Evolutionary conservation across 35 echinoderm and acorn worm species (phyloP).

Genomic region (Anneissia japonica): DNA sequence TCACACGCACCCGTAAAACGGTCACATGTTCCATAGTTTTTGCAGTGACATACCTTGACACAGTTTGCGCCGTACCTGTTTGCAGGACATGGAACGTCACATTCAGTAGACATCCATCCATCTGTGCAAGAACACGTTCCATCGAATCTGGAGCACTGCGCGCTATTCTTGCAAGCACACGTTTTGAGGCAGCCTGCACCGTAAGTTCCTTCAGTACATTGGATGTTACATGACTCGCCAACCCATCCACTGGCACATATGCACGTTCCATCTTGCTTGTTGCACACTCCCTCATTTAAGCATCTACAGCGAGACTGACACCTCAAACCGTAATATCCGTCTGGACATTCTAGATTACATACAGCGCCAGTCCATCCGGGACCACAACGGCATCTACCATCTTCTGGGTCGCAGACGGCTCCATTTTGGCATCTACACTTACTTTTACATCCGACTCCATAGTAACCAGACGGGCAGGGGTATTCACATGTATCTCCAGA

Average conservation of each 20-base stretch:
- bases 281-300: constrained; percentile 41
- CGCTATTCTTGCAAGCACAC: constrained; percentile 65
- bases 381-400: constrained; percentile 59
- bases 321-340: constrained; percentile 35
- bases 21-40: constrained; percentile 56
- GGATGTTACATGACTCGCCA: constrained; percentile 29
- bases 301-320: constrained; percentile 54
- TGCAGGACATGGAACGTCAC: constrained; percentile 30
- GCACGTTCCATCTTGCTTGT: constrained; percentile 39
- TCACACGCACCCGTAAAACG: constrained; percentile 52
- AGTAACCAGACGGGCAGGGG: constrained; percentile 38
- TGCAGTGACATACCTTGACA: constrained; percentile 49
- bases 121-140: constrained; percentile 57
- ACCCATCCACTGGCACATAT: constrained; percentile 62
- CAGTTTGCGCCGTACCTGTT: constrained; percentile 56
- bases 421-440: constrained; percentile 51
- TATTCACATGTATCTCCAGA: constrained; percentile 38
- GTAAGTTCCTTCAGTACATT: constrained; percentile 46
- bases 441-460: constrained; percentile 39
- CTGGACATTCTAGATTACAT: constrained; percentile 44
- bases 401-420: constrained; percentile 45
- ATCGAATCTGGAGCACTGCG: constrained; percentile 39
- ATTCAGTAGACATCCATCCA: constrained; percentile 50
- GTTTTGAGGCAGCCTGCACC: constrained; percentile 27
- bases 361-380: constrained; percentile 59